phyloP scores from a whole-genome alignment of 2,797 vertebrate species.

The Sorex maritimensis region DNA sequence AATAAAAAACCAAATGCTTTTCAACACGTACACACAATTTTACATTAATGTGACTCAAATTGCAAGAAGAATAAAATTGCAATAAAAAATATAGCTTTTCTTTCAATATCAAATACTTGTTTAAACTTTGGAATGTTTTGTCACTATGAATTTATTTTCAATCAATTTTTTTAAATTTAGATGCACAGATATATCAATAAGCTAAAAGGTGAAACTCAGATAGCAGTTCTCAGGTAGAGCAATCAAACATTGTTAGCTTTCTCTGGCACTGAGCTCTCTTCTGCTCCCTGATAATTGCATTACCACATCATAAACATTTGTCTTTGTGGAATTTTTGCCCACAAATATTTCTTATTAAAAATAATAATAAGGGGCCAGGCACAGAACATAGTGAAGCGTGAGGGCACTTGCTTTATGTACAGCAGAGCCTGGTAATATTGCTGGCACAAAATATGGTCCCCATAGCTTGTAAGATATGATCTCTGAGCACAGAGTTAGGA shows the following conservation, averaged over 20 bases:
- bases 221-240: not conserved
- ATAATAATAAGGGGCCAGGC: too few relatives aligned
- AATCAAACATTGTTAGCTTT: not conserved
- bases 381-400: too few relatives aligned
- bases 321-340: not conserved
- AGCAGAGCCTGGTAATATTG: too few relatives aligned
- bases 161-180: too few relatives aligned
- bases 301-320: not conserved
- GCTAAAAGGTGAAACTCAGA: not conserved
- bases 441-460: too few relatives aligned
- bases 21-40: not conserved
- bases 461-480: too few relatives aligned
- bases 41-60: not conserved
- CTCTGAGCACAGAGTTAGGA: too few relatives aligned
- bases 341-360: not conserved
- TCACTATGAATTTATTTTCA: not conserved
- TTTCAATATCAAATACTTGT: not conserved
- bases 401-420: too few relatives aligned
- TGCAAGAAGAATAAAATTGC: not conserved
- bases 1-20: not conserved
- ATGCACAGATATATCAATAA: too few relatives aligned
- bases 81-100: not conserved
- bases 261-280: not conserved
- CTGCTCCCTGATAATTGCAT: too few relatives aligned
- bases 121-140: not conserved